Conservation (phyloP, 2,888 invertebrate species). For the Acrocyrtus sp. region DNA sequence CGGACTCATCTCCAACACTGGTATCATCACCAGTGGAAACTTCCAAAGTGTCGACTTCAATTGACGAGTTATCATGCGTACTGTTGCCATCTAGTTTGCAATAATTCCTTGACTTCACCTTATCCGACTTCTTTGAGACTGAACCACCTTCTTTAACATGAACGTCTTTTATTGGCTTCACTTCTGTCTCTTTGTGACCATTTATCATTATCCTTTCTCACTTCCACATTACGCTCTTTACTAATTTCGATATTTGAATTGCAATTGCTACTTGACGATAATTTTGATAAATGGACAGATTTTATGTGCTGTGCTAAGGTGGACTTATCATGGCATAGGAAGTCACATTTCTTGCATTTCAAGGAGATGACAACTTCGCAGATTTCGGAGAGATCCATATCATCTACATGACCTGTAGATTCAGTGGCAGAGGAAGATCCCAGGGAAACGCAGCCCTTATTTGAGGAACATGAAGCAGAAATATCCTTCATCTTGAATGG, state of each 20-base stretch:
- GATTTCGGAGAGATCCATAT: constrained; percentile 65
- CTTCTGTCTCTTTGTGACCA: too few relatives aligned
- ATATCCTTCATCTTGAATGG: constrained; percentile 13
- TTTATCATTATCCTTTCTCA: too few relatives aligned
- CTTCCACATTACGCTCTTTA: too few relatives aligned
- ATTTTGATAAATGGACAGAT: constrained; percentile 58
- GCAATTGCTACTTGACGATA: constrained; percentile 3
- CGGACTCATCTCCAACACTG: constrained; percentile 24
- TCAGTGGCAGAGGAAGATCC: neutral
- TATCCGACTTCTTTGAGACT: too few relatives aligned
- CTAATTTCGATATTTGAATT: too few relatives aligned
- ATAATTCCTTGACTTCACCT: neutral
- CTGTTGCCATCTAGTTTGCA: too few relatives aligned
- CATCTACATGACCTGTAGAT: constrained; percentile 23
- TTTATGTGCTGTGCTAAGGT: constrained; percentile 67
- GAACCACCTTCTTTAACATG: too few relatives aligned
- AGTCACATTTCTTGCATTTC: constrained; percentile 71
- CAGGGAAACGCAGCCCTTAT: constrained; percentile 17
- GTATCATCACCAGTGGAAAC: neutral
- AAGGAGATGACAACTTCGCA: constrained; percentile 71
- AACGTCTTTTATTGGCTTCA: constrained; percentile 10
- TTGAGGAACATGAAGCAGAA: neutral
- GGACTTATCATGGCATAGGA: constrained; percentile 67
- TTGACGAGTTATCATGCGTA: neutral
- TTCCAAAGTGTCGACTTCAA: neutral